Conservation (phyloP, 2,113 vertebrate genomes). For the Leiothrix lutea region DNA sequence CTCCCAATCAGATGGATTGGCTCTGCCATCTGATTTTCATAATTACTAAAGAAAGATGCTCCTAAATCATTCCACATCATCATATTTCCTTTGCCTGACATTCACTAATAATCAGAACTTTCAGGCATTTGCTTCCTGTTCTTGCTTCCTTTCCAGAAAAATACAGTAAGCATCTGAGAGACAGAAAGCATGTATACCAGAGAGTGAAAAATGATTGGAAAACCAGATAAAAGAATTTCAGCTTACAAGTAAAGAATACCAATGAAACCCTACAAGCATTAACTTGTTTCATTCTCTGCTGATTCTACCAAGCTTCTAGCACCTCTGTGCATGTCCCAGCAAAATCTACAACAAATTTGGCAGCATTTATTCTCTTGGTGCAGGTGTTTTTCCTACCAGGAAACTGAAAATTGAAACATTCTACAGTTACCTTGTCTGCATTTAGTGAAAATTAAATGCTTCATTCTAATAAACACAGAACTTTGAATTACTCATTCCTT, state of each 20-base stretch:
- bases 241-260: not conserved
- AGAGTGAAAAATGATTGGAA: not conserved
- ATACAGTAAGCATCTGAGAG: not conserved
- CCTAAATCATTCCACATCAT: not conserved
- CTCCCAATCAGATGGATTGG: not conserved
- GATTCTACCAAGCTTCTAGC: not conserved
- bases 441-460: constrained; percentile 6
- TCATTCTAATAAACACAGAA: not conserved
- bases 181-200: not conserved
- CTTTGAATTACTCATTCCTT: not conserved
- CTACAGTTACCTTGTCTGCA: not conserved
- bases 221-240: not conserved
- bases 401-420: not conserved
- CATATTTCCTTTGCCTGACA: not conserved
- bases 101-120: not conserved
- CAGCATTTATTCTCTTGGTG: not conserved
- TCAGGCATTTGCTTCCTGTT: not conserved
- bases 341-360: not conserved
- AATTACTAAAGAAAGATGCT: not conserved
- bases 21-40: not conserved
- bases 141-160: not conserved
- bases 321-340: not conserved
- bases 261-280: not conserved
- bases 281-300: not conserved
- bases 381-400: not conserved